Conservation (phyloP, 2,113 vertebrate species). For the Protomyctophum bolini region DNA sequence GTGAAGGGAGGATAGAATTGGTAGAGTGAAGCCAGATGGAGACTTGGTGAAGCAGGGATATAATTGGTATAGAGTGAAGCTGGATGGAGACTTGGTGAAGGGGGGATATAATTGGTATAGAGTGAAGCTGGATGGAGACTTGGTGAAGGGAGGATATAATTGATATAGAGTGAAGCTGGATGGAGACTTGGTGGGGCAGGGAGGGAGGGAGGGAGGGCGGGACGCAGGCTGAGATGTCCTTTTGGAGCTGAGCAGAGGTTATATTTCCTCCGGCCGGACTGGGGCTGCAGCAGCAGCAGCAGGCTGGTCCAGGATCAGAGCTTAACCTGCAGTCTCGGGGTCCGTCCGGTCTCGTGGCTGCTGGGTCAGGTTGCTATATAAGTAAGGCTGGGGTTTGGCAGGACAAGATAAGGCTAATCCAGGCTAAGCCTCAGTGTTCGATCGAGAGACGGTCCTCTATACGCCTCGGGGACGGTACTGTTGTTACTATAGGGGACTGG, state of each 20-base stretch:
- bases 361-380: not conserved
- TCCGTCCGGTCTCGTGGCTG: slow-evolving; percentile 1
- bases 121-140: too few relatives aligned
- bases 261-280: not conserved
- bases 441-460: not conserved
- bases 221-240: slow-evolving; percentile 42
- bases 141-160: too few relatives aligned
- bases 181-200: not conserved
- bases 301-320: not conserved
- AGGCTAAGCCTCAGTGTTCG: not conserved
- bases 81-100: too few relatives aligned
- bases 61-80: too few relatives aligned
- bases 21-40: too few relatives aligned
- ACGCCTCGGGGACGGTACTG: not conserved
- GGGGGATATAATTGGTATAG: too few relatives aligned
- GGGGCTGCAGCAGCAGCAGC: not conserved
- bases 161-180: too few relatives aligned
- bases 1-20: too few relatives aligned
- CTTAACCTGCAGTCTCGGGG: not conserved
- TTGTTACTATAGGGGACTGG: not conserved
- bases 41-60: too few relatives aligned
- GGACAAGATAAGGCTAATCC: not conserved
- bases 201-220: not conserved
- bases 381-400: not conserved
- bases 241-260: slow-evolving; percentile 18